Base-by-base conservation (phyloP, 2,888 invertebrate genomes). In the Seira sanloemensis region DNA sequence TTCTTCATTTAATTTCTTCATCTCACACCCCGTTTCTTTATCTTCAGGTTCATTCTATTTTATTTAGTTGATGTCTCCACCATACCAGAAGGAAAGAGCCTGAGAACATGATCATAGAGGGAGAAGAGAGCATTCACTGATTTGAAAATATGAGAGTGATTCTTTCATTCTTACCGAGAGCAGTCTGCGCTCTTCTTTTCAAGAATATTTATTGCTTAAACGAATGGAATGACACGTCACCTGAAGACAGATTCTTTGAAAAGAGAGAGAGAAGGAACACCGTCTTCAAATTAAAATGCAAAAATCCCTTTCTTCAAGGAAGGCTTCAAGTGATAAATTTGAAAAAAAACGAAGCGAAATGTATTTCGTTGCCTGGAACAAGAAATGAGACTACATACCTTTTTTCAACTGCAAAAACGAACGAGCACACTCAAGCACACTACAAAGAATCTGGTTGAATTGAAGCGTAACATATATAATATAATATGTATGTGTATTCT, bases 211-310 rank as follows among this genome's bases (percentile, higher is more conserved):
- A 83, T 83, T 83, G 83, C 83, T 68, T 78, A 58, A 77, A 27
- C 82, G 82, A 82, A 78, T 83, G 83, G 83, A 83, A 83, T 83
- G 83, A 83, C 83, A 83, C 76, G 83, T 83, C 83, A 83, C 83
- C 83, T 83, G 83, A 83, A 83, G 83, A 83, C 83, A 83, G 83
- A 83, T 83, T 83, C 83, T 78, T 83, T 68, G 54, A 78, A 50
- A 50, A 50, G 16, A 50, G 50, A 50, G 50, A 50, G 50, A 50
- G 50, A 50, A 12, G 16, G 50, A 50, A 12, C 16, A 18, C n/a
- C 50, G 50, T 50, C 50, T 50, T 50, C 50, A 50, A 50, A 50
- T 50, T 50, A 50, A n/a, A 50, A 50, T 50, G 50, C 50, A 50
- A 50, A 50, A 50, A 50, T 50, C 16, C 50, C n/a, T 50, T 50